Conservation (phyloP, 2,888 invertebrate genomes). For the Timandra comae region DNA sequence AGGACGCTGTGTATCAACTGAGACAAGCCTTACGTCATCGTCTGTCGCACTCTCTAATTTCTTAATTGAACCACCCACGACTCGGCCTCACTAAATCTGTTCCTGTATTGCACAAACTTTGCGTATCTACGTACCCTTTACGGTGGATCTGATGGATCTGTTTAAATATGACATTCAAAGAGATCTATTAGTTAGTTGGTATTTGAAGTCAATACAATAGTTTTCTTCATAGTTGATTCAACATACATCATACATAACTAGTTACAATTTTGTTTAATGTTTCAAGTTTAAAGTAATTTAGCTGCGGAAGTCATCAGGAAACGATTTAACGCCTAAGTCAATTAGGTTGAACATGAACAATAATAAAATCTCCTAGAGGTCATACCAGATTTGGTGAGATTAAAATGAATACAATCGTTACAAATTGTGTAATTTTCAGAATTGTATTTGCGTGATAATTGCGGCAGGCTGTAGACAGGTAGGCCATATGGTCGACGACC, state of each 20-base stretch:
- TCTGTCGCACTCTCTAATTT: constrained; percentile 25
- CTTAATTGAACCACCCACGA: constrained; percentile 8
- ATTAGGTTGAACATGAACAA: constrained; percentile 14
- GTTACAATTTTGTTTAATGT: no score
- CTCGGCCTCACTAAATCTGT: neutral
- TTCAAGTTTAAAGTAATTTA: constrained; percentile 42
- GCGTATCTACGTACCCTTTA: constrained; percentile 23
- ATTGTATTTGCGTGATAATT: constrained; percentile 26
- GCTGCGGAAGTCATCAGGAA: constrained; percentile 29
- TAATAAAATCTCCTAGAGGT: constrained; percentile 21
- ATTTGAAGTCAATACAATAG: no score
- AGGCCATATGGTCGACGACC: constrained; percentile 65
- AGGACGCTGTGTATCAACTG: constrained; percentile 49
- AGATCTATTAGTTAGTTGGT: no score
- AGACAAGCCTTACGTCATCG: constrained; percentile 53
- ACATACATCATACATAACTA: no score
- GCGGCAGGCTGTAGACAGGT: constrained; percentile 32
- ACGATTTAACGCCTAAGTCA: constrained; percentile 13
- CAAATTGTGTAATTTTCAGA: constrained; percentile 33
- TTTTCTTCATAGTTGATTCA: no score
- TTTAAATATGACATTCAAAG: no score
- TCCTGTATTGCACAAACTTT: constrained; percentile 4
- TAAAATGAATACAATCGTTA: constrained; percentile 26
- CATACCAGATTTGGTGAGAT: constrained; percentile 20
- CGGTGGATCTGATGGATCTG: no score